phyloP scores from a whole-genome alignment of 2,888 invertebrate genomes.

The Acrobasis repandana region DNA sequence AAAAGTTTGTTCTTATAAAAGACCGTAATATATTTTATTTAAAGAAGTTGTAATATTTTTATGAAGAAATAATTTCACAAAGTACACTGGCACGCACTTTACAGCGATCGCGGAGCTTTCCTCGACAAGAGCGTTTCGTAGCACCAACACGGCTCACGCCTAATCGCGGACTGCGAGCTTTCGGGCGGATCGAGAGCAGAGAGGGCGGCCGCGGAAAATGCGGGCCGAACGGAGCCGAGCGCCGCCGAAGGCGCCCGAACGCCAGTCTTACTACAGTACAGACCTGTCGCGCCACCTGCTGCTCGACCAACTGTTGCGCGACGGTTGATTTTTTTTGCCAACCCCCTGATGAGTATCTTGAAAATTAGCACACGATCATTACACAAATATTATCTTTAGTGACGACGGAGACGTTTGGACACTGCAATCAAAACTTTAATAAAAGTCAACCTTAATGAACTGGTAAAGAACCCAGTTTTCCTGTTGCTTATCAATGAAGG shows the following conservation, averaged over 20 bases:
- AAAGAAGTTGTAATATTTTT: background rate
- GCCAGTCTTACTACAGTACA: slow-evolving; percentile 32
- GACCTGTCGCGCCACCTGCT: slow-evolving; percentile 81
- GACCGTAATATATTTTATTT: background rate
- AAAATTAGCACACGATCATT: slow-evolving; percentile 60
- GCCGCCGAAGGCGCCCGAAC: slow-evolving; percentile 46
- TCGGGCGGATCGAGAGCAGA: slow-evolving; percentile 76
- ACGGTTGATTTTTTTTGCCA: slow-evolving; percentile 78
- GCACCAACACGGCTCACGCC: slow-evolving; percentile 62
- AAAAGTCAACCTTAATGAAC: background rate
- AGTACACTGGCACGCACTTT: slow-evolving; percentile 37
- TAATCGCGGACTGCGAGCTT: slow-evolving; percentile 77
- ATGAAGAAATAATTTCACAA: slow-evolving; percentile 22
- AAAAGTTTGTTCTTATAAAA: background rate
- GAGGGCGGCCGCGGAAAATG: slow-evolving; percentile 75
- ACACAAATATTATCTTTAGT: slow-evolving; percentile 21
- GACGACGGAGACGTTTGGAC: background rate
- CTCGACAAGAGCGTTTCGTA: slow-evolving; percentile 39
- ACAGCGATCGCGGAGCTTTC: slow-evolving; percentile 50
- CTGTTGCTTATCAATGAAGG: slow-evolving; percentile 56
- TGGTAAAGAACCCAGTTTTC: slow-evolving; percentile 42
- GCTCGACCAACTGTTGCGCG: slow-evolving; percentile 79
- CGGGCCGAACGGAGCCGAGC: slow-evolving; percentile 41
- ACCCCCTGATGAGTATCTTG: slow-evolving; percentile 57
- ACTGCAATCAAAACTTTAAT: background rate